These are phyloP conservation scores for Epizoanthus fatuus DNA, from an alignment of 92 coral and sea anemone species.

Conservation along the genomic window DNA sequence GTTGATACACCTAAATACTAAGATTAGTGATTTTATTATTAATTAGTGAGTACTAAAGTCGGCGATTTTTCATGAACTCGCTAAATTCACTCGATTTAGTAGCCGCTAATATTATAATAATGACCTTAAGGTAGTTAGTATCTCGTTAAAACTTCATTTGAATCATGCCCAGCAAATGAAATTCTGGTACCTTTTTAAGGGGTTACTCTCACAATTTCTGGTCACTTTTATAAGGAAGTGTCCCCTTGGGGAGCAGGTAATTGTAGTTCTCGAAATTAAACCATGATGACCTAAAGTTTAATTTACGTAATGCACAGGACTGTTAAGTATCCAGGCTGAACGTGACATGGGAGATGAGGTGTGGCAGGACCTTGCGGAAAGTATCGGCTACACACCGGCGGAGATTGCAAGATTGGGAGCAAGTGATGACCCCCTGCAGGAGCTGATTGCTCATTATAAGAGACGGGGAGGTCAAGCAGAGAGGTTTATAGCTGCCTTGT, in stretches of 20 bases:
- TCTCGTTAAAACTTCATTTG: too few species aligned
- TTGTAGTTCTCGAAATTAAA: not conserved
- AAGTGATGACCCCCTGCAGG: constrained; percentile 80
- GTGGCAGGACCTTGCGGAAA: constrained; percentile 94
- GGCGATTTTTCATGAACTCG: too few species aligned
- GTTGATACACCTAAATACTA: too few species aligned
- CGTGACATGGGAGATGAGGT: constrained; percentile 97
- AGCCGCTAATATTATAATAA: too few species aligned
- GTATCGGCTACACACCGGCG: constrained; percentile 87
- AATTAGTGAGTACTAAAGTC: too few species aligned
- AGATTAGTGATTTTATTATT: too few species aligned
- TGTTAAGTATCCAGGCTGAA: constrained; percentile 88
- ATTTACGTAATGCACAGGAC: constrained; percentile 40
- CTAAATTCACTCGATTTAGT: too few species aligned
- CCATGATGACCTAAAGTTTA: not conserved
- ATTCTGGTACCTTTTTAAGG: too few species aligned
- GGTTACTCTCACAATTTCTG: too few species aligned
- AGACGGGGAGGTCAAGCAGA: constrained; percentile 92
- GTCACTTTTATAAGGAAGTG: not conserved
- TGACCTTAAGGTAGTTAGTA: too few species aligned
- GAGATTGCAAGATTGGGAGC: constrained; percentile 80
- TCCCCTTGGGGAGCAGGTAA: not conserved
- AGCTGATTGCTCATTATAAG: constrained; percentile 88
- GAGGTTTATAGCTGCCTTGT: constrained; percentile 92
- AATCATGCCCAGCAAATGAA: too few species aligned